Conservation (phyloP, 2,113 vertebrate genomes). For the Callithrix jacchus region DNA sequence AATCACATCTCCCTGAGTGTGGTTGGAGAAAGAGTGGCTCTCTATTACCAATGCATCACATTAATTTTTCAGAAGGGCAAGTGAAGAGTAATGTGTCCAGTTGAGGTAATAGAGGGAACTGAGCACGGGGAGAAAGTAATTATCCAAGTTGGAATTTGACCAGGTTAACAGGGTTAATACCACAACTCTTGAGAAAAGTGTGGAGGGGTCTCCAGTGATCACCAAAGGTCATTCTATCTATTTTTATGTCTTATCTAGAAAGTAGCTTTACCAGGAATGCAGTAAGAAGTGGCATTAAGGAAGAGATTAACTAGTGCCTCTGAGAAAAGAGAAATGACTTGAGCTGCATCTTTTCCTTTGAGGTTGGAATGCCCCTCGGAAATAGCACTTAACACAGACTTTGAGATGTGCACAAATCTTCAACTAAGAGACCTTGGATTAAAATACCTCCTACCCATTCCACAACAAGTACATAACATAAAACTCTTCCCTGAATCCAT, state of each 20-base stretch:
- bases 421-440: not conserved
- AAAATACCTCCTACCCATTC: not conserved
- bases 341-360: not conserved
- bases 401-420: not conserved
- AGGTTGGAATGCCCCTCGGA: not conserved
- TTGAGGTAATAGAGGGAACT: constrained; percentile 42
- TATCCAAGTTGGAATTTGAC: constrained; percentile 58
- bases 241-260: constrained; percentile 67
- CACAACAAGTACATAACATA: not conserved
- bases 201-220: constrained; percentile 36
- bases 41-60: constrained; percentile 16
- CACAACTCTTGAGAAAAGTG: constrained; percentile 55
- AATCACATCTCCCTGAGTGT: not conserved
- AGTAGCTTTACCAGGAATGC: not conserved
- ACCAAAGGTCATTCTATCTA: constrained; percentile 62
- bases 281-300: constrained; percentile 28
- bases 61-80: constrained; percentile 74
- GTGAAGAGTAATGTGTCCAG: constrained; percentile 61
- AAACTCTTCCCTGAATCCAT: not conserved
- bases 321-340: constrained; percentile 19
- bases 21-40: not conserved
- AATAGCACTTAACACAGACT: not conserved
- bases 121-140: not conserved
- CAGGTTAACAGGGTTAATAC: constrained; percentile 49
- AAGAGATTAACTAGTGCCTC: constrained; percentile 43